Base-by-base conservation (phyloP, 2,797 vertebrate genomes). In the Tachyglossus aculeatus region DNA sequence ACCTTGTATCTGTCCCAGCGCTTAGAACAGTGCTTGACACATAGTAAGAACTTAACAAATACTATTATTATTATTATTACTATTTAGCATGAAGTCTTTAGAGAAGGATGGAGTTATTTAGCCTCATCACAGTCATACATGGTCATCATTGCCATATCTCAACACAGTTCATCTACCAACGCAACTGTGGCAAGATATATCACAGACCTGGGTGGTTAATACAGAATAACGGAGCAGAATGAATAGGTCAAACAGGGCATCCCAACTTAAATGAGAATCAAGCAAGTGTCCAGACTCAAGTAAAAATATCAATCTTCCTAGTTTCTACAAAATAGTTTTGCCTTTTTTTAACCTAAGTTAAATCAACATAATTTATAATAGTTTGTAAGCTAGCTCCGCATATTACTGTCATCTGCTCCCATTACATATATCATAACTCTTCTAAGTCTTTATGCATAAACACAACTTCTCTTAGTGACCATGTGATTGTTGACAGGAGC, bases 321-420 rank as follows among this genome's bases (percentile, higher is more conserved):
- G 43, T 60, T 70, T 53, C 56, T 4, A 60, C 24, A n/a, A 40
- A 33, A 5, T 40, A 40, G 24, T 39, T 21, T 34, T 51, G 36
- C 14, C 43, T 67, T 34, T 47, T 51, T 25, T 50, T 12, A 48
- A 9, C 53, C 29, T 54, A 38, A 64, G 7, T 63, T 67, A 40
- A 64, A 58, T 61, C 40, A 81, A 41, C 7, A 32, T 50, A 54
- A 58, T 62, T 37, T 51, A 52, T 41, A 41, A 57, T 38, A 44
- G 41, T 45, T 45, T 33, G 34, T 45, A 47, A 24, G 57, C 64
- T 45, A 44, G 33, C 22, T 41, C 15, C 11, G 31, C 33, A n/a
- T 6, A 73, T 50, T 56, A 9, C 34, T 58, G 18, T 44, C 18
- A 13, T 47, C 9, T 39, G 15, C 2, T 34, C 22, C 40, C 31